A percentile compares a stretch with the other conserved stretches of the same genome.
These are phyloP conservation scores for Champsocephalus esox DNA, from an alignment of 2,797 vertebrate species.

Conservation along the genomic window DNA sequence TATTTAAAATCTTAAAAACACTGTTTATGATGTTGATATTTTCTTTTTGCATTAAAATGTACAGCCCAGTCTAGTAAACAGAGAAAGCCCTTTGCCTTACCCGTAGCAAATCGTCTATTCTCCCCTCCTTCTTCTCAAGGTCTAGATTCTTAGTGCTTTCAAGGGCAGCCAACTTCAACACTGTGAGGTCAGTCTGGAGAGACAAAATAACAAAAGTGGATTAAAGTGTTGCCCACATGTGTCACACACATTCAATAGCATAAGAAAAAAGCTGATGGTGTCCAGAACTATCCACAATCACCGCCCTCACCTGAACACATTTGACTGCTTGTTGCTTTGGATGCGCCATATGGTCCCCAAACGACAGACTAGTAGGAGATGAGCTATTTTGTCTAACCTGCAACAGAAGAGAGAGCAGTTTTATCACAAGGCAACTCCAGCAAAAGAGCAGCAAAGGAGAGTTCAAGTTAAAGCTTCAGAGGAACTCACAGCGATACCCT, in stretches of 20 bases:
- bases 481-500: slow-evolving; percentile 91
- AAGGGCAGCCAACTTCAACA: slow-evolving; percentile 96
- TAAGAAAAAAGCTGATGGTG: not conserved
- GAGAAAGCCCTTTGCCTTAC: slow-evolving; percentile 80
- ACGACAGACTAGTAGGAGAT: slow-evolving; percentile 96
- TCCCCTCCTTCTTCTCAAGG: slow-evolving; percentile 98
- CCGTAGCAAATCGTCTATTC: slow-evolving; percentile 98
- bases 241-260: not conserved
- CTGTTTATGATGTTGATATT: not conserved
- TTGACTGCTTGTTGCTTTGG: slow-evolving; percentile 96
- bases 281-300: not conserved
- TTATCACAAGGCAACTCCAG: slow-evolving; percentile 9
- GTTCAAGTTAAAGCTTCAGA: not conserved
- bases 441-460: slow-evolving; percentile 11
- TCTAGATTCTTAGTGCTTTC: slow-evolving; percentile 99
- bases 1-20: not conserved
- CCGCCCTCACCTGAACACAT: slow-evolving; percentile 91
- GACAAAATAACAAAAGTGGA: slow-evolving; percentile 13
- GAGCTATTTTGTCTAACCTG: slow-evolving; percentile 97
- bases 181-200: slow-evolving; percentile 95
- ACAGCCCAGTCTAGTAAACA: not conserved
- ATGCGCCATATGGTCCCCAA: slow-evolving; percentile 94
- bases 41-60: slow-evolving; percentile 2
- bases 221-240: slow-evolving; percentile 11
- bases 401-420: slow-evolving; percentile 57